Base-by-base conservation (phyloP, 2,888 invertebrate species). In the Seladonia tumulorum region DNA sequence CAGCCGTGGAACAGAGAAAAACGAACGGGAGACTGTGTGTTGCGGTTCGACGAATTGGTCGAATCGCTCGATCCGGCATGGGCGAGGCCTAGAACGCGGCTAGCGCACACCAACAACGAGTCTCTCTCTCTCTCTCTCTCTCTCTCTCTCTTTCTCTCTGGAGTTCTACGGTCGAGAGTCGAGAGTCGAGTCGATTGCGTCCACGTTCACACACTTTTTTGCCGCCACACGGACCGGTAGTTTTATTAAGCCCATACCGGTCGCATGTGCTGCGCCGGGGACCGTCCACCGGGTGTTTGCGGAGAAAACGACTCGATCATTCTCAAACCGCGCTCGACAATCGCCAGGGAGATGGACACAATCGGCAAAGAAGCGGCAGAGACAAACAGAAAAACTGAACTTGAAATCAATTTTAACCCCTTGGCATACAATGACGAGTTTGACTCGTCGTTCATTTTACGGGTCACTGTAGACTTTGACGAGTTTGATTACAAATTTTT, bases 41-140 rank as follows among this genome's bases (percentile, higher is more conserved):
- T 39, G 79, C 88, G 82, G 82, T 90, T 91, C 91, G 91, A 77
- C 90, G 91, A 91, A 91, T 89, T 86, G 79, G 86, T 88, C 81
- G 85, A 83, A 53, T 85, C 79, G 85, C 71, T 80, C 81, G 81
- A 79, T 80, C 87, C 71, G 79, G 82, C 84, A 86, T 88, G 87
- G 88, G 90, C 82, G 90, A 90, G 90, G 88, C 87, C 68, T 86
- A 83, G 83, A 86, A 79, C 86, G 79, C 79, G 73, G 66, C 83
- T 73, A 49, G 74, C 78, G 14, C 60, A 60, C 60, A 25, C 60
- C 60, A 25, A 25, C 60, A 60, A 5, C 60, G 5, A 5, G 12
- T 60, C 25, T 60, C n/a, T 57, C n/a, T n/a, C 10, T n/a, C n/a
- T n/a, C 12, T 22, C 57, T 57, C 57, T 47, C 16, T 47, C 16